Evolutionary conservation across 2,797 vertebrate species (phyloP), one percentile per base, ranked within the genome.

Genomic region (Gambelia wislizenii): DNA sequence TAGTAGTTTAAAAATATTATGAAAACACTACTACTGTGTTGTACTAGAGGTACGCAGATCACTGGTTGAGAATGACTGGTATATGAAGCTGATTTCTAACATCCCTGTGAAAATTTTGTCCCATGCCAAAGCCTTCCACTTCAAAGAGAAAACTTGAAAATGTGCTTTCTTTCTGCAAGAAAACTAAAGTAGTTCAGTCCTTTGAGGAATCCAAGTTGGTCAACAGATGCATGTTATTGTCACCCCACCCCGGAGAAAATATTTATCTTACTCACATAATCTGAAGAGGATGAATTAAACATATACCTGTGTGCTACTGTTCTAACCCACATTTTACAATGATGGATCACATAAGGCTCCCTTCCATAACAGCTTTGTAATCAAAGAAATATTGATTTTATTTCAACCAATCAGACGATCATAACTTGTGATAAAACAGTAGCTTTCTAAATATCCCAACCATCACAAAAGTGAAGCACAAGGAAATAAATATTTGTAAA

Each of bases 251-350:
- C 27, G 42, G 74, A 88, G 54, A 77, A 83, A 88, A 83, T 36
- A 84, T 88, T 42, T 0, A 81, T 82, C 56, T 83, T n/a, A 42
- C 79, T 84, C 86, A 84, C 76, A 5, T 84, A 18, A 84, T 67
- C 44, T 39, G 39, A 88, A 91, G 36, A 89, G 87, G 91, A 92
- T 0, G 33, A 79, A 90, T 81, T 87, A 90, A 90, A 54, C 6
- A 76, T 76, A 84, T 69, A 81, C n/a, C n/a, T 54, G 47, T 33
- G 72, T 72, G 64, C 44, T 82, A 33, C 69, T 89, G 91, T 91
- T 79, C 87, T 91, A 94, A 87, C 44, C 87, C 69, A 74, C 39
- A 90, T 90, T 93, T 93, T 91, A 69, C 91, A 92, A 90, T 87
- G 85, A 89, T 33, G 72, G 72, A 84, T 0, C 0, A 75, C n/a